Evolutionary conservation across 2,113 vertebrate species (phyloP), one percentile per base, ranked within the genome.

Genomic region (Chaenogobius annularis): DNA sequence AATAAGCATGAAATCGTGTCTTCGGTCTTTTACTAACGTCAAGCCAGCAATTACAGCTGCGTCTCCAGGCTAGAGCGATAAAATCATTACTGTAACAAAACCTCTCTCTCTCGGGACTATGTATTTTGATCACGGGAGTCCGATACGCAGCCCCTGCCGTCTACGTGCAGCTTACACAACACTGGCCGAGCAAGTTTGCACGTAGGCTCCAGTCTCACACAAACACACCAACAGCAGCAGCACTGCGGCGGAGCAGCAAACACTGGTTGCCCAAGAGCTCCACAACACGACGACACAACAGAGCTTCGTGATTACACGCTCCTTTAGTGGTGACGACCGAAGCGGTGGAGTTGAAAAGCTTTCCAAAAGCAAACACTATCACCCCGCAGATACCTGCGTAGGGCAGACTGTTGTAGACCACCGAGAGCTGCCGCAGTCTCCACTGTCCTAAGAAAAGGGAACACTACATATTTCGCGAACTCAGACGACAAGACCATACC

Each of bases 151-250:
- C 74, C 84, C 81, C 79, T 72, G 87, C 73, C n/a, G 91, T 83
- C 87, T 92, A 91, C 89, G 90, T 93, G 92, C 90, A 75, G 78
- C 85, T 88, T 59, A 79, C 87, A 88, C 83, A 80, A 73, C 77
- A 78, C 85, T 70, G 85, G 81, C 83, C 90, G 87, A 88, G 88
- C 90, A 86, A 90, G 78, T 92, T 87, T 85, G 91, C 92, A 93
- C 93, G 92, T 92, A 90, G 81, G 81, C 87, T 85, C 76, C 83
- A 75, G 85, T 68, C 73, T 69, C 69, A 74, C 62, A 75, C 20
- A 50, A 77, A 78, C 70, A 85, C 78, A 80, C 19, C 50, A 54
- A 3, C 50, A 19, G 15, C 50, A 20, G 19, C 54, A 69, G 56
- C 72, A 87, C 71, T 83, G 84, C 85, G 81, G 85, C 80, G 78